Percentiles rank a stretch among this genome's conserved stretches.
phyloP scores from a whole-genome alignment of 2,797 vertebrate genomes.

The Gambusia yucatana region DNA sequence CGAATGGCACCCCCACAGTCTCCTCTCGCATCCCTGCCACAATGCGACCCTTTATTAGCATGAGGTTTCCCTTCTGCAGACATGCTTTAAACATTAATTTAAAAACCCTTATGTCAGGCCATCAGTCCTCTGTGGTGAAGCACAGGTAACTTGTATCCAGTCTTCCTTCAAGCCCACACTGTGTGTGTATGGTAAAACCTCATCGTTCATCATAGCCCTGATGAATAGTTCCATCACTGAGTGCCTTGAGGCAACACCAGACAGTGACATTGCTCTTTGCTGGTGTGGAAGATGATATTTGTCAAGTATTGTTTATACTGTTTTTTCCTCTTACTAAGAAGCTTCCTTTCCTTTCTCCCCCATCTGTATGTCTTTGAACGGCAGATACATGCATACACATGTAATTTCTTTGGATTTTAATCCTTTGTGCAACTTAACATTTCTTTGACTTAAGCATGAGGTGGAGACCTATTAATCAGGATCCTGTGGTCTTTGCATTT shows the following conservation, averaged over 20 bases:
- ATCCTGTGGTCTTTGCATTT: slow-evolving; percentile 71
- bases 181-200: slow-evolving; percentile 59
- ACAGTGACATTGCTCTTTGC: slow-evolving; percentile 79
- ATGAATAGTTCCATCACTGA: slow-evolving; percentile 81
- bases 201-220: slow-evolving; percentile 73
- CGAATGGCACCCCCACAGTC: slow-evolving; percentile 39
- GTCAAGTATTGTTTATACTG: slow-evolving; percentile 82
- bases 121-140: slow-evolving; percentile 56
- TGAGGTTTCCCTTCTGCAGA: slow-evolving; percentile 54
- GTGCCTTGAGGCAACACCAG: slow-evolving; percentile 75
- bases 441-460: slow-evolving; percentile 61
- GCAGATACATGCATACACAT: slow-evolving; percentile 15
- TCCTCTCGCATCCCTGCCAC: slow-evolving; percentile 70
- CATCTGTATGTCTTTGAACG: slow-evolving; percentile 7
- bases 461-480: slow-evolving; percentile 66
- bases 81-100: slow-evolving; percentile 73
- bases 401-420: slow-evolving; percentile 48
- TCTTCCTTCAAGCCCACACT: slow-evolving; percentile 33
- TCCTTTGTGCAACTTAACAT: slow-evolving; percentile 63
- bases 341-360: slow-evolving; percentile 21
- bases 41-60: slow-evolving; percentile 73
- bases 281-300: slow-evolving; percentile 82
- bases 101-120: slow-evolving; percentile 53
- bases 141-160: slow-evolving; percentile 66
- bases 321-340: slow-evolving; percentile 63